Percentiles rank a stretch among this genome's conserved stretches.
Conservation (phyloP, 1,140 invertebrate species). For the Pomacea maculata region DNA sequence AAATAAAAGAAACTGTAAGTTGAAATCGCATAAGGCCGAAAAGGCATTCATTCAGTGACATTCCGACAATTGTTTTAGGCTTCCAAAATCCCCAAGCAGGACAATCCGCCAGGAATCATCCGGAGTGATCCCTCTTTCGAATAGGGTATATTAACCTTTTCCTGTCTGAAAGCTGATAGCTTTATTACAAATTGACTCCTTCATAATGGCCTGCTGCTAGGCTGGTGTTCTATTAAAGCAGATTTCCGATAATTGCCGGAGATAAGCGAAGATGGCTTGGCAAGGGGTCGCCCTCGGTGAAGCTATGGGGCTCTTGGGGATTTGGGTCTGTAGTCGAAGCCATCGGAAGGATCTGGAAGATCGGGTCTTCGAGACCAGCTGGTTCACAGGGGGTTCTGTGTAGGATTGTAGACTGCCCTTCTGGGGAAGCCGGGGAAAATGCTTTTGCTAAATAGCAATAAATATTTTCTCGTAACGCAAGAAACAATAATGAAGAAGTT, state of each 20-base stretch:
- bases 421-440: no score
- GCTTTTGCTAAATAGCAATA: no score
- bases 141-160: constrained; percentile 13
- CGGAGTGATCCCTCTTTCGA: not conserved
- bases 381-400: not conserved
- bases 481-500: no score
- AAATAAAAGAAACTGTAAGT: not conserved
- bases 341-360: not conserved
- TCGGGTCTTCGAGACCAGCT: constrained; percentile 10
- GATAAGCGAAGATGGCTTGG: constrained; percentile 26
- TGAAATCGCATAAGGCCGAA: constrained; percentile 11
- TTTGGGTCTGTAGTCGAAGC: not conserved
- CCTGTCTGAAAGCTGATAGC: constrained; percentile 15
- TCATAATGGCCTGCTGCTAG: constrained; percentile 17
- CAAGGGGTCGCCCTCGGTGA: constrained; percentile 9
- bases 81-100: not conserved
- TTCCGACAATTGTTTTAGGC: not conserved
- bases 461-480: no score
- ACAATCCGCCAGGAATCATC: constrained; percentile 12
- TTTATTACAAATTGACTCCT: constrained; percentile 28
- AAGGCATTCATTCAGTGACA: not conserved
- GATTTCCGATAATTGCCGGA: constrained; percentile 27
- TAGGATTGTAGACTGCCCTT: not conserved
- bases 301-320: constrained; percentile 15
- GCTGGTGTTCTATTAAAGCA: constrained; percentile 18